Conservation (phyloP, 2,113 vertebrate species). For the Bubalus kerabau region DNA sequence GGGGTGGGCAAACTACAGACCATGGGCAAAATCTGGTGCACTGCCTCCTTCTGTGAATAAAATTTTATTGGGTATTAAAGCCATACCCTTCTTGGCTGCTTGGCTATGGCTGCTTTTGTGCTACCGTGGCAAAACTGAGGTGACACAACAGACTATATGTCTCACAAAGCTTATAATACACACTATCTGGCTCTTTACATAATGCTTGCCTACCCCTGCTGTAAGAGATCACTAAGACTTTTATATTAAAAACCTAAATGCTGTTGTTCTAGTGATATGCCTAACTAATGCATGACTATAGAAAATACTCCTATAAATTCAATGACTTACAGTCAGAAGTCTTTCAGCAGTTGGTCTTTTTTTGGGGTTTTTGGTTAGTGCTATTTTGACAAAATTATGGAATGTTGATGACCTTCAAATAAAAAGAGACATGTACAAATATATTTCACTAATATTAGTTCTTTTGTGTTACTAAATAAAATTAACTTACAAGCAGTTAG, state of each 20-base stretch:
- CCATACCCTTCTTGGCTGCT: neutral
- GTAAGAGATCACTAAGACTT: neutral
- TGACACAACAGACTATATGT: neutral
- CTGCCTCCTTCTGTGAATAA: neutral
- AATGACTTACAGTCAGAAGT: conserved; percentile 89
- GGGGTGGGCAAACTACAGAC: neutral
- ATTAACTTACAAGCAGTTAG: conserved; percentile 7
- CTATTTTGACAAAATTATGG: conserved; percentile 97
- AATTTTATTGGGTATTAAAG: neutral
- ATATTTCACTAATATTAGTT: conserved; percentile 6
- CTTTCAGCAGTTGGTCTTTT: conserved; percentile 98
- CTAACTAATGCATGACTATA: neutral
- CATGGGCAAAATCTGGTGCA: neutral
- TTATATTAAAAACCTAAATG: neutral
- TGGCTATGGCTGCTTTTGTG: neutral
- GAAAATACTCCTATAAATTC: conserved; percentile 10
- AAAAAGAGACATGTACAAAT: conserved; percentile 62
- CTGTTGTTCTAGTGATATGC: neutral
- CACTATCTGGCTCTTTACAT: neutral
- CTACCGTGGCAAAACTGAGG: neutral
- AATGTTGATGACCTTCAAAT: conserved; percentile 90
- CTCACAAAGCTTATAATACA: neutral
- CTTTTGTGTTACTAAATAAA: conserved; percentile 32
- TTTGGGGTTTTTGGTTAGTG: conserved; percentile 97
- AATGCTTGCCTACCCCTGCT: neutral